Percentiles rank a stretch among this genome's conserved stretches.
Evolutionary conservation across 2,113 vertebrate genomes (phyloP).

Genomic region (Actinemys pallida): DNA sequence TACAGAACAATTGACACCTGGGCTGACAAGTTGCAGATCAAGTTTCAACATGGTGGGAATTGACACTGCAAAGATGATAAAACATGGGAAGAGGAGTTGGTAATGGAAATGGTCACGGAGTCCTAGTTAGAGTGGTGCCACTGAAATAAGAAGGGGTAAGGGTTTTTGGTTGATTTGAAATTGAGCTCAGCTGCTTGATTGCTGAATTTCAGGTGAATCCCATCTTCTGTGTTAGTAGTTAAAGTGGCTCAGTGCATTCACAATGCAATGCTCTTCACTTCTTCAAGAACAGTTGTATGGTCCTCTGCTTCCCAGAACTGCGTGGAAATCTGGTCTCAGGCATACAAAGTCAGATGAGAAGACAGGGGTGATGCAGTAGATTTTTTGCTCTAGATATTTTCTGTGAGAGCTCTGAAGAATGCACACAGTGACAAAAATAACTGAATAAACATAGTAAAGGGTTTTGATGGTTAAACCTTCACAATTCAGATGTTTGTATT

Average conservation of each 20-base stretch:
- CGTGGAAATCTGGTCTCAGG: not conserved
- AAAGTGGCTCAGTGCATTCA: slow-evolving; percentile 29
- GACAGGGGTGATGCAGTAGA: slow-evolving; percentile 3
- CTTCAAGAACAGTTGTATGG: slow-evolving; percentile 2
- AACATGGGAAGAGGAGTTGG: slow-evolving; percentile 62
- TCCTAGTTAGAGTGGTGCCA: slow-evolving; percentile 71
- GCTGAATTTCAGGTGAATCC: slow-evolving; percentile 77
- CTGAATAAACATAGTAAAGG: slow-evolving; percentile 12
- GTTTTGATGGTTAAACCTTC: slow-evolving; percentile 65
- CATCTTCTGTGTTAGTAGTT: slow-evolving; percentile 63
- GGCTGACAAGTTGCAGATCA: slow-evolving; percentile 60
- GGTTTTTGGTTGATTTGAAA: slow-evolving; percentile 76
- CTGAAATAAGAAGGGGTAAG: slow-evolving; percentile 75
- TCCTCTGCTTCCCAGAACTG: not conserved
- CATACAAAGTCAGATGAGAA: not conserved
- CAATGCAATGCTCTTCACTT: slow-evolving; percentile 52
- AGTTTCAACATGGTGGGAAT: slow-evolving; percentile 64
- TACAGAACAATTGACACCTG: slow-evolving; percentile 59
- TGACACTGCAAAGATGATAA: slow-evolving; percentile 66
- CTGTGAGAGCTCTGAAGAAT: not conserved
- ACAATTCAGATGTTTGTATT: slow-evolving; percentile 74
- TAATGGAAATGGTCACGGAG: slow-evolving; percentile 72
- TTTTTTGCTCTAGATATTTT: not conserved
- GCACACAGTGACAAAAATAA: not conserved
- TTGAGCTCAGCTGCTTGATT: slow-evolving; percentile 74